Conservation (phyloP, 2,113 vertebrate species). For the Ranitomeya imitator region DNA sequence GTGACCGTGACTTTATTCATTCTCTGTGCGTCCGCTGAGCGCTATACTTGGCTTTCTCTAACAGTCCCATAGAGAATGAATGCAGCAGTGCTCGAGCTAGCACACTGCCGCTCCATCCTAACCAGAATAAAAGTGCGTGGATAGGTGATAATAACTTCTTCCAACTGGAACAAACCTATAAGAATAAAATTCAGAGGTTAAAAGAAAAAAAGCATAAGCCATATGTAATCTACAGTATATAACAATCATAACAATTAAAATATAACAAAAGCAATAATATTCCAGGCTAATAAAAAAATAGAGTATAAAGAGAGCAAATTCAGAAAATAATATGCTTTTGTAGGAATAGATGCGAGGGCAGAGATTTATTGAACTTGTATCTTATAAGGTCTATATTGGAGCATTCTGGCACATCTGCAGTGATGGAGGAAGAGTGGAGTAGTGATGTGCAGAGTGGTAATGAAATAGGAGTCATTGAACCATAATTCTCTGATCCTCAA, state of each 20-base stretch:
- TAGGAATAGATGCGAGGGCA: background rate
- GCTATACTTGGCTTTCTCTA: too few relatives aligned
- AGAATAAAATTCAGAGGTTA: too few relatives aligned
- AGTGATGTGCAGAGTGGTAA: slow-evolving; percentile 49
- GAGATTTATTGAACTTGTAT: background rate
- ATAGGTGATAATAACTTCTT: too few relatives aligned
- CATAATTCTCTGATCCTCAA: slow-evolving; percentile 52
- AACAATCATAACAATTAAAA: background rate
- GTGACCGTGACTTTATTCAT: too few relatives aligned
- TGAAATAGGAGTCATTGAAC: slow-evolving; percentile 57
- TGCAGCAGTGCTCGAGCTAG: too few relatives aligned
- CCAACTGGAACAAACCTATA: too few relatives aligned
- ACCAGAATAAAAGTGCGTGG: too few relatives aligned
- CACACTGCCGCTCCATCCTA: too few relatives aligned
- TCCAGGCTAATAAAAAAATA: background rate
- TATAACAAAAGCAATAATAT: background rate
- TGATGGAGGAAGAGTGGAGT: slow-evolving; percentile 44
- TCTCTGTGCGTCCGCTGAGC: too few relatives aligned
- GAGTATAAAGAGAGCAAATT: background rate
- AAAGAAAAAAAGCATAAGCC: too few relatives aligned
- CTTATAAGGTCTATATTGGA: background rate
- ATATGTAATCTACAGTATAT: too few relatives aligned
- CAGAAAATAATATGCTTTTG: background rate
- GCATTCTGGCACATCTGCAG: slow-evolving; percentile 23
- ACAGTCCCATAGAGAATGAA: too few relatives aligned